These are phyloP conservation scores for Pteronura brasiliensis DNA, from an alignment of 2,113 vertebrate species.

Conservation along the genomic window DNA sequence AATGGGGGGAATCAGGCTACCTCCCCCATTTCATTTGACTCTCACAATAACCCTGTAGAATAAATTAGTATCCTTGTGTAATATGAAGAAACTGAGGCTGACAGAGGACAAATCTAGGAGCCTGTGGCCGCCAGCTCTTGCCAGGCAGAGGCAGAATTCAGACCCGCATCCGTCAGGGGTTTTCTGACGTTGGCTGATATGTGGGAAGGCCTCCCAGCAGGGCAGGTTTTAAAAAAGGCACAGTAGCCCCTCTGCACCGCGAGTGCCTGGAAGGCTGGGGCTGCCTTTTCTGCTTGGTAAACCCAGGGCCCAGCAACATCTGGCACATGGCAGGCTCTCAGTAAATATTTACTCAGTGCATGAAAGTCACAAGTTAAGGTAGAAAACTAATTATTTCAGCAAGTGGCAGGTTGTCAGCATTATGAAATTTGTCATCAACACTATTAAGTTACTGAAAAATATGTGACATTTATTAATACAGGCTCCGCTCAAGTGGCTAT, in stretches of 20 bases:
- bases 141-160: neutral
- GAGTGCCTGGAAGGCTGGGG: neutral
- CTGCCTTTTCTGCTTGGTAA: neutral
- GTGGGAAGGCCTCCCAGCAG: neutral
- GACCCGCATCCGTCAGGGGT: neutral
- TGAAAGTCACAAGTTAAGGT: neutral
- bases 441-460: neutral
- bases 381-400: neutral
- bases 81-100: neutral
- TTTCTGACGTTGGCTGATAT: neutral
- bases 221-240: neutral
- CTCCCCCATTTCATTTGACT: neutral
- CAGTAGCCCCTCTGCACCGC: too few species aligned
- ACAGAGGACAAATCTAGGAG: neutral
- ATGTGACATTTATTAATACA: slow-evolving; percentile 13
- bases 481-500: neutral
- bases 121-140: neutral
- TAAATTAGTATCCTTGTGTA: neutral
- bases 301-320: neutral
- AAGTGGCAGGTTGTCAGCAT: slow-evolving; percentile 11
- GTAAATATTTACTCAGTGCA: neutral
- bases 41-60: neutral
- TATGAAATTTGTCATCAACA: slow-evolving; percentile 28
- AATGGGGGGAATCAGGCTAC: neutral
- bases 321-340: neutral